Percentiles rank a stretch among this genome's conserved stretches.
Conservation (phyloP, 2,113 vertebrate genomes). For the Rhinichthys klamathensis region DNA sequence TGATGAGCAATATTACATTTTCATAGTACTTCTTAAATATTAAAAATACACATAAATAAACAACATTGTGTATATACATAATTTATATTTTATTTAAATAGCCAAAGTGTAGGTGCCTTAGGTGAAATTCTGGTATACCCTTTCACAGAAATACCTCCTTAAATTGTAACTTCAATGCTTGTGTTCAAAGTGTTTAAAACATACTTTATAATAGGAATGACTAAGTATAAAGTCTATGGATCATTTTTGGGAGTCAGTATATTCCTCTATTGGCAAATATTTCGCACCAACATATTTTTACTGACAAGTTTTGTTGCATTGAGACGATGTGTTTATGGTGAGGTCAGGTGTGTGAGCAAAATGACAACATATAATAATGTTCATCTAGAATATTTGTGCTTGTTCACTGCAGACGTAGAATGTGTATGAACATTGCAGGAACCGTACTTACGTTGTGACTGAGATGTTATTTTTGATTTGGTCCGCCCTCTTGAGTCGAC, state of each 20-base stretch:
- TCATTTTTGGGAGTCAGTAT: not conserved
- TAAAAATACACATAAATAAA: too few species aligned
- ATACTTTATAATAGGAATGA: not conserved
- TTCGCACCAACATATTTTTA: not conserved
- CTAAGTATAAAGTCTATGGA: not conserved
- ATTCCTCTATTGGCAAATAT: not conserved
- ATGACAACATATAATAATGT: not conserved
- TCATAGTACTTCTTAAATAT: too few species aligned
- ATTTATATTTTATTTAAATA: too few species aligned
- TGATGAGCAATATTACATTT: too few species aligned
- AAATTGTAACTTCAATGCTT: too few species aligned
- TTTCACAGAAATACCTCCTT: too few species aligned
- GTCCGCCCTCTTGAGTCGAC: constrained; percentile 91
- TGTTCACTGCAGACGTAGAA: not conserved
- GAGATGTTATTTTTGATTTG: constrained; percentile 93
- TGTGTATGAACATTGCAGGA: constrained; percentile 18
- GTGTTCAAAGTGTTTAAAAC: too few species aligned
- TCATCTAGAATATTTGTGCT: not conserved
- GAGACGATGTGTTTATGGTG: not conserved
- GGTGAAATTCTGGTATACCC: too few species aligned
- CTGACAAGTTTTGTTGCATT: too few species aligned
- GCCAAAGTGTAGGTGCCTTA: too few species aligned
- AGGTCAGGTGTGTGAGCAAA: not conserved
- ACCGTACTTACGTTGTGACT: constrained; percentile 92
- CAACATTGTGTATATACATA: too few species aligned